Evolutionary conservation across 2,113 vertebrate genomes (phyloP).

Genomic region (Erythrocercus mccallii): DNA sequence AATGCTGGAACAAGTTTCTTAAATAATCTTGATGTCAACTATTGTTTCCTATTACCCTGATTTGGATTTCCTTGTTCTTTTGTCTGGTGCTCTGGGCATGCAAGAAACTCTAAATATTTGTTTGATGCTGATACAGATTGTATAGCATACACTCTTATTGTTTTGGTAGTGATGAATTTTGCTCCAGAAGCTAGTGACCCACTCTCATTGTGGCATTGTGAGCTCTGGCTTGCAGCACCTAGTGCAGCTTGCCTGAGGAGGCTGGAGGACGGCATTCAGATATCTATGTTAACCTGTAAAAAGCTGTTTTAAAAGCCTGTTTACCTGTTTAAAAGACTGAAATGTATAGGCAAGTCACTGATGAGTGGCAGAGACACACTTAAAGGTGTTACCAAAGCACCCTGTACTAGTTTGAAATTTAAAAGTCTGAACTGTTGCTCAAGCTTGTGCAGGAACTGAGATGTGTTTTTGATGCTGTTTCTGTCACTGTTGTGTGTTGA

Average conservation of each 20-base stretch:
- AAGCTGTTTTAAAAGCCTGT: background rate
- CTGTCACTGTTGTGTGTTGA: background rate
- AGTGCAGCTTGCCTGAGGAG: background rate
- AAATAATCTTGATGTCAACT: background rate
- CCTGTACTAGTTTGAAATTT: background rate
- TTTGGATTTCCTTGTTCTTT: background rate
- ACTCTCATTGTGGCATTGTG: fast-evolving
- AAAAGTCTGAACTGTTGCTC: background rate
- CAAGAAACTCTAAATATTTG: background rate
- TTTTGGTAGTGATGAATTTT: background rate
- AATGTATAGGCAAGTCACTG: background rate
- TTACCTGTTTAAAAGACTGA: background rate
- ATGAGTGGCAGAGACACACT: background rate
- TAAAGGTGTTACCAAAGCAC: background rate
- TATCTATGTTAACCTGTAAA: background rate
- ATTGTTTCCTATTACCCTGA: background rate
- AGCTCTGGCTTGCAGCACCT: background rate
- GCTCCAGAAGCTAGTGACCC: background rate
- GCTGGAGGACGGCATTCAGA: background rate
- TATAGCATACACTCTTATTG: fast-evolving
- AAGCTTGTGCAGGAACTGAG: background rate
- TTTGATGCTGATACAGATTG: background rate
- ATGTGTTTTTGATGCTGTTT: background rate
- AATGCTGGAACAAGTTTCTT: background rate
- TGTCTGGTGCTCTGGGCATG: background rate